Percentiles rank a stretch among this genome's conserved stretches.
phyloP scores from a whole-genome alignment of 2,113 vertebrate species.

The Melospiza melodia region DNA sequence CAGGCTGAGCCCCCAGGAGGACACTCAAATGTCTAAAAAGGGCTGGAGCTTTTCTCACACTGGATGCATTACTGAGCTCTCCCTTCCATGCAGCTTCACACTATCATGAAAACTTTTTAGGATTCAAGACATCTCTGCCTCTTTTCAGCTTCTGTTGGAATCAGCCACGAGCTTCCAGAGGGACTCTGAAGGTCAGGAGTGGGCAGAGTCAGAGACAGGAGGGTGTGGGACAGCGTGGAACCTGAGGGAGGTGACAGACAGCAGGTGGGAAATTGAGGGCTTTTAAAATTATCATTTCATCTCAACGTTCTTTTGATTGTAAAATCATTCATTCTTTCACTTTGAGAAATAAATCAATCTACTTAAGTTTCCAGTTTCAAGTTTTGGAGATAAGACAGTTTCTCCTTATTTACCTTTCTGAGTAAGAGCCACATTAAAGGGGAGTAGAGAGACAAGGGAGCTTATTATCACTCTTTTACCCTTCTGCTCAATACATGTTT shows the following conservation, averaged over 20 bases:
- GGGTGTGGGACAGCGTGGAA: not conserved
- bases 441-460: not conserved
- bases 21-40: not conserved
- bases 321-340: not conserved
- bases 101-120: not conserved
- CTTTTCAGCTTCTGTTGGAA: no score
- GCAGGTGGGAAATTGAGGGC: not conserved
- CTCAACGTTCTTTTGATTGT: not conserved
- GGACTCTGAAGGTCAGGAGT: not conserved
- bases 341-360: not conserved
- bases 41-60: conserved; percentile 5
- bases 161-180: not conserved
- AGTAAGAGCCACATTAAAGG: not conserved
- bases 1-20: not conserved
- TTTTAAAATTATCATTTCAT: not conserved
- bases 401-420: not conserved
- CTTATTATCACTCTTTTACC: not conserved
- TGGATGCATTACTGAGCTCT: not conserved
- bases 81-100: not conserved
- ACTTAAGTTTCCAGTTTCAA: not conserved
- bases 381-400: not conserved
- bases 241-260: not conserved
- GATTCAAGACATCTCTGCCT: not conserved
- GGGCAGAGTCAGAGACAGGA: not conserved
- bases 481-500: not conserved